Base-by-base conservation (phyloP, 2,113 vertebrate species). In the Equus przewalskii region DNA sequence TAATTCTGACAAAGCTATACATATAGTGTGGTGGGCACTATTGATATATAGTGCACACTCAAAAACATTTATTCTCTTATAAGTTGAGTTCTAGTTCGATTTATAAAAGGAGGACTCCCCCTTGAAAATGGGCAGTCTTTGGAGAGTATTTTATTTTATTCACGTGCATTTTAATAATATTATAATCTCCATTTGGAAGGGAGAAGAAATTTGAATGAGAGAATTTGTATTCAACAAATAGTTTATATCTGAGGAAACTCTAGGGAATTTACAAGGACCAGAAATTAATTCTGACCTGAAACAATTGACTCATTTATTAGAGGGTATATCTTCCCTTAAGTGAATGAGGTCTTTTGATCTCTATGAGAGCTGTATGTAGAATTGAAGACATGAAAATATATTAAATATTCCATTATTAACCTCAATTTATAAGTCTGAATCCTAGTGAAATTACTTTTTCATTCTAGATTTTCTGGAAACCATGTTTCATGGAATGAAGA, bases 271-370 rank as follows among this genome's bases (percentile, higher is more conserved):
- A 64, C 2, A 67, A 94, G 26, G 26, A 46, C 12, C 26, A 96
- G 83, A 95, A 95, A 95, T 89, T 94, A 92, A 79, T 96, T 95
- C 64, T 92, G 18, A 46, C 62, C 33, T 91, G 75, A 92, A 94
- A 90, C 22, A 89, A 75, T 12, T 70, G 36, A 51, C 16, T 93
- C 22, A 83, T 41, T 85, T 96, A 36, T 82, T 83, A 92, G n/a
- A 81, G 44, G 7, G 2, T 87, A 10, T 80, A 75, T 90, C 30
- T 87, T 46, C 56, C 84, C 46, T 64, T 76, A 70, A 89, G 49
- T 94, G 64, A 90, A 90, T 79, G 33, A 54, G 18, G 75, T 69
- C 58, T 72, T 92, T 83, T 96, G 64, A 80, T 88, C 56, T 80
- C 28, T 94, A 7, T 70, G 13, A 90, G 36, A 46, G 33, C 11